Base-by-base conservation (phyloP, 1,140 invertebrate genomes). In the Chionoecetes opilio region DNA sequence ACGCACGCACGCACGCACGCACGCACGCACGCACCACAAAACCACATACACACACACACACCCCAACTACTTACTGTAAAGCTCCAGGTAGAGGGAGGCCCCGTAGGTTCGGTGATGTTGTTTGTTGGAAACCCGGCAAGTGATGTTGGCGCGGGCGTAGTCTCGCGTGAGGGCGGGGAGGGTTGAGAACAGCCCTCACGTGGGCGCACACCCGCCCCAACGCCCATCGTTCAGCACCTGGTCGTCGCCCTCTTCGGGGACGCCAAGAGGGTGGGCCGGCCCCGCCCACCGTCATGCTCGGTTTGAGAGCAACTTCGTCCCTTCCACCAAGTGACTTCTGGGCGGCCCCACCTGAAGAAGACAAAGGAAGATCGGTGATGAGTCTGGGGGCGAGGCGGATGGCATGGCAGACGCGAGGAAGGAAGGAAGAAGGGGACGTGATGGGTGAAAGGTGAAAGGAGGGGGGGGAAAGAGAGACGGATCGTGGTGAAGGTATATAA, bases 121-220 rank as follows among this genome's bases (percentile, higher is more conserved):
- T 38, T 93, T 93, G 63, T 93, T 93, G 26, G 92, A 86, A 29
- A 85, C 92, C 26, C 85, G 41, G 29, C 92, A 93, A 38, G 92
- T 87, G 35, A 93, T 93, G 32, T 93, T 93, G 41, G 92, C 92
- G 46, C 63, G 84, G 85, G 92, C 92, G 92, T 88, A 93, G 84
- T 93, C 92, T 35, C 92, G 46, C 9, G 92, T 87, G 84, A 93
- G 92, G 84, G 84, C 29, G 84, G 92, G 92, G n/a, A n/a, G n/a
- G n/a, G 84, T 5, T 88, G 38, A 93, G 85, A 3, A 88, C 37
- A n/a, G 92, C 88, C 92, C 92, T 46, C 29, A 93, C 92, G 41
- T 93, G 75, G n/a, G 31, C 92, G 92, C 41, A 93, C 85, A 31
- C 92, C 92, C 21, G 88, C 92, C 5, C 85, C 92, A 29, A 93